phyloP scores from a whole-genome alignment of 2,113 vertebrate species.

The Marmota monax region DNA sequence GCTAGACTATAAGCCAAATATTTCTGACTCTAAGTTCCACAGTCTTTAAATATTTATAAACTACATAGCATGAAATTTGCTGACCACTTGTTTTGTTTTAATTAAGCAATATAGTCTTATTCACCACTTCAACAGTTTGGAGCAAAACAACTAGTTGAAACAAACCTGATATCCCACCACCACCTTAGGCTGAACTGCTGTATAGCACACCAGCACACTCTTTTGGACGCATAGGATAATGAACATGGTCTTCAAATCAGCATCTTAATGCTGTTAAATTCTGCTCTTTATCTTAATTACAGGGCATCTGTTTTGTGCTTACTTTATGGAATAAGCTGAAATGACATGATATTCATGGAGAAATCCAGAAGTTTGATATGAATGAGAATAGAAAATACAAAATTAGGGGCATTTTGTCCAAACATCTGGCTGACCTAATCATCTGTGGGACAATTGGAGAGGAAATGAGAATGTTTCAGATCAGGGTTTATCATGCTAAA shows the following conservation, averaged over 20 bases:
- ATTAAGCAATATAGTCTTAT: neutral
- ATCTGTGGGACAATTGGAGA: neutral
- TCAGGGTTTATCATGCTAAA: neutral
- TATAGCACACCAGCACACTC: conserved; percentile 75
- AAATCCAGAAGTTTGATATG: neutral
- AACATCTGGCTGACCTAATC: neutral
- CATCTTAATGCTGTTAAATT: neutral
- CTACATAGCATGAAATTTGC: neutral
- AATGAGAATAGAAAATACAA: neutral
- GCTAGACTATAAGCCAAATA: neutral
- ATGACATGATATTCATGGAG: neutral
- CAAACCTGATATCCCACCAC: neutral
- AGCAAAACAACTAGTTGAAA: neutral
- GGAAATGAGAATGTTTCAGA: neutral
- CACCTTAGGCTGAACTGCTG: neutral
- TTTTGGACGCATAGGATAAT: conserved; percentile 73
- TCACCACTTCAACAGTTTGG: neutral
- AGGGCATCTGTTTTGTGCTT: neutral
- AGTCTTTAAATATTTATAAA: neutral
- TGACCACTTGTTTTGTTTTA: neutral
- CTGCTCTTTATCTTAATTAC: neutral
- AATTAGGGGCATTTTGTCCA: neutral
- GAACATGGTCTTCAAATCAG: neutral
- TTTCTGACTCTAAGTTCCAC: neutral
- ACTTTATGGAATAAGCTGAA: neutral